Base-by-base conservation (phyloP, 2,888 invertebrate species). In the Chaetogeoica ovagalla region DNA sequence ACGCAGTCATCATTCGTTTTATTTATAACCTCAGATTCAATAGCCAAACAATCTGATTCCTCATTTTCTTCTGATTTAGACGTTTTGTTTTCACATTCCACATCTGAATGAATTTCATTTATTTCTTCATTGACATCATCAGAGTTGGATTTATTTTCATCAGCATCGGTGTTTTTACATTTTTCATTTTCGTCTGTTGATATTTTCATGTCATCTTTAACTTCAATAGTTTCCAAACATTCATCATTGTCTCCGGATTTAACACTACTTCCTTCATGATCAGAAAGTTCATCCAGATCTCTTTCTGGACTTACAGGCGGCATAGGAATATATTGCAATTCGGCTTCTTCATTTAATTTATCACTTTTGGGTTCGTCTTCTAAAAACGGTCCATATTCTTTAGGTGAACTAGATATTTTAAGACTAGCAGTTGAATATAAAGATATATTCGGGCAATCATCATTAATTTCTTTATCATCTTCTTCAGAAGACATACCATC, bases 371-470 rank as follows among this genome's bases (percentile, higher is more conserved):
- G 19, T 57, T 82, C 60, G 21, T 65, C 11, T 39, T 81, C 82
- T 17, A 75, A 65, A 66, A 68, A 71, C 39, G 82, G 83, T 62
- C 81, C 83, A 39, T 83, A 81, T 60, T 86, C 86, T 81, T 87
- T 79, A 2, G 79, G 71, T 11, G 79, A 79, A 39, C 86, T 74
- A 0, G 92, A 92, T 73, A 93, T 89, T 83, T 92, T 91, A 85
- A 93, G 91, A 82, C 93, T 93, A 84, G 93, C 91, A 13, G 92
- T 91, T 0, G 94, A 94, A 86, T 94, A 94, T 83, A 94, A 92
- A 17, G 92, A 92, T 86, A 94, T 94, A 86, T 94, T 94, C 7
- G 94, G 94, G 86, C 94, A 94, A 82, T 89, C 88, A 1, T 88
- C 63, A 30, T 79, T 79, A 11, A 39, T 43, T 23, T 79, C 87